Conservation (phyloP, 2,113 vertebrate species). For the Caretta caretta region DNA sequence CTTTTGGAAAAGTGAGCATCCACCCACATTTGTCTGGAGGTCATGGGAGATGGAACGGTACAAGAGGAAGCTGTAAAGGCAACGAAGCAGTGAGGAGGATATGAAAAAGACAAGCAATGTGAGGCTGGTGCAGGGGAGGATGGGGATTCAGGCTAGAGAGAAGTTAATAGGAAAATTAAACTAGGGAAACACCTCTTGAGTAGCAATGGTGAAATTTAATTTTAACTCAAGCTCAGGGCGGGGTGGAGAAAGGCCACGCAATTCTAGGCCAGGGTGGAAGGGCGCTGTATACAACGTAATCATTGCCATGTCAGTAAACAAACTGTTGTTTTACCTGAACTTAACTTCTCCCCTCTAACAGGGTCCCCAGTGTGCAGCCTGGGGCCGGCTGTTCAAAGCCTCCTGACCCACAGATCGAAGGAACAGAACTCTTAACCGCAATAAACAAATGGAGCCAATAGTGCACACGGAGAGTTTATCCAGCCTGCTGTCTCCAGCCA, state of each 20-base stretch:
- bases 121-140: neutral
- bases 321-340: neutral
- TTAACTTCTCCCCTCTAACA: neutral
- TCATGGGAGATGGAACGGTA: neutral
- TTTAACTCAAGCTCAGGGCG: neutral
- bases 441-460: neutral
- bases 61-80: neutral
- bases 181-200: neutral
- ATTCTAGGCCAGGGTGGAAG: neutral
- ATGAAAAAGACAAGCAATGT: neutral
- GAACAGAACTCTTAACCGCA: neutral
- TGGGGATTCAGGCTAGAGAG: neutral
- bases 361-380: neutral
- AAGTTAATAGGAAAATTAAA: neutral
- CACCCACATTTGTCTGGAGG: neutral
- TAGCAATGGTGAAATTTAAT: neutral
- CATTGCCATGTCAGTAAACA: neutral
- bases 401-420: neutral
- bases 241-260: neutral
- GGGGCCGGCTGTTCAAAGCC: neutral
- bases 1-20: neutral
- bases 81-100: neutral
- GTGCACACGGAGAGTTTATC: neutral
- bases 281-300: neutral
- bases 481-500: neutral